Conservation (phyloP, 1,140 invertebrate species). For the Caenorhabditis latens region DNA sequence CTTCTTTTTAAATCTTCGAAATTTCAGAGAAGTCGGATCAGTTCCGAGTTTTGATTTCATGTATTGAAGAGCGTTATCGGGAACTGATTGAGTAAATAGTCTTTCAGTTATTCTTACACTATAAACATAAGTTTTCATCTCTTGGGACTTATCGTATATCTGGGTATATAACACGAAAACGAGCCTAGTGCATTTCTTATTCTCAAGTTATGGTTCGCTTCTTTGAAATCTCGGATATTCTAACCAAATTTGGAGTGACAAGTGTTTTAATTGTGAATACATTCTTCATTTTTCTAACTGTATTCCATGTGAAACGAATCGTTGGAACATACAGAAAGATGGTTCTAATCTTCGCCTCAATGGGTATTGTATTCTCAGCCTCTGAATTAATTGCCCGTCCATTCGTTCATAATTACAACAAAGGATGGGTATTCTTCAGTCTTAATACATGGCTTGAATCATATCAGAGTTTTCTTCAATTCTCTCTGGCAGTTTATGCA, state of each 20-base stretch:
- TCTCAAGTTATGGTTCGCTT: neutral
- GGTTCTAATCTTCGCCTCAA: neutral
- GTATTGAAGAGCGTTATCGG: too few species aligned
- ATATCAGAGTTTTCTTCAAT: neutral
- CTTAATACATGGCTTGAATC: neutral
- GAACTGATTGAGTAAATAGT: too few species aligned
- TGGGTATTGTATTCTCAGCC: neutral
- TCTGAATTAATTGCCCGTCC: slow-evolving; percentile 6
- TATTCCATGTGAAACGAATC: slow-evolving; percentile 17
- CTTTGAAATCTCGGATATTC: slow-evolving; percentile 7
- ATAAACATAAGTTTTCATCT: too few species aligned
- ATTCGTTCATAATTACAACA: slow-evolving; percentile 16
- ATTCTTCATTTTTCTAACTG: neutral
- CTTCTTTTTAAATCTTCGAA: too few species aligned
- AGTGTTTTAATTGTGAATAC: neutral
- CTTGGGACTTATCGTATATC: too few species aligned
- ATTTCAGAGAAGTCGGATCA: too few species aligned
- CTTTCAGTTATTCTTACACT: too few species aligned
- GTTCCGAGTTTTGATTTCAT: too few species aligned
- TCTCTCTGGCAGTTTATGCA: neutral
- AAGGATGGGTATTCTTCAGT: neutral
- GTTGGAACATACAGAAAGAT: neutral
- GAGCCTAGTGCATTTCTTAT: too few species aligned
- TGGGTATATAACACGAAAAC: too few species aligned
- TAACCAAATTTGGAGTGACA: neutral